A percentile compares a stretch with the other conserved stretches of the same genome.
Evolutionary conservation across 2,888 invertebrate genomes (phyloP).

Genomic region (Cetonia aurata): DNA sequence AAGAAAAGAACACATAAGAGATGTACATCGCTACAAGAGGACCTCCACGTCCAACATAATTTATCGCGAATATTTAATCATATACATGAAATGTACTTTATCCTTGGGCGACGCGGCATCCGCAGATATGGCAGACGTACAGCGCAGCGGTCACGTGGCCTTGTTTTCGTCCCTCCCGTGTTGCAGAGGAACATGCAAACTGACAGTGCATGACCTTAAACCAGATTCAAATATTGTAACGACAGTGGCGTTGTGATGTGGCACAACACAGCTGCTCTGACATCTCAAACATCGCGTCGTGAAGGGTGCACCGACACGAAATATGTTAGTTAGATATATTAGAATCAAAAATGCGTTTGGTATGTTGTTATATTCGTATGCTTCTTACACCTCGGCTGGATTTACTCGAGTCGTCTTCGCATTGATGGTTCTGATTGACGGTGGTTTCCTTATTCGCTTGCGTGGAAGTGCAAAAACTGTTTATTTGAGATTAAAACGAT

Average conservation of each 20-base stretch:
- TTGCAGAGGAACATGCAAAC: conserved; percentile 20
- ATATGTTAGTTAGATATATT: conserved; percentile 1
- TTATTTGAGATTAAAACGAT: too few species aligned
- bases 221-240: conserved; percentile 26
- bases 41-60: conserved; percentile 29
- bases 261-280: conserved; percentile 26
- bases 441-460: too few species aligned
- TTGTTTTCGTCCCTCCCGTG: conserved; percentile 25
- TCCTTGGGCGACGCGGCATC: neutral
- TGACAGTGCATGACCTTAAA: conserved; percentile 40
- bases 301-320: conserved; percentile 5
- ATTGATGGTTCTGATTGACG: too few species aligned
- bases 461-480: too few species aligned
- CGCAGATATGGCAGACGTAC: conserved; percentile 1
- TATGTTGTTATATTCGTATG: too few species aligned
- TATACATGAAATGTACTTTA: conserved; percentile 34
- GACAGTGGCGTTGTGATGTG: conserved; percentile 6
- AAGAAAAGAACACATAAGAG: conserved; percentile 16
- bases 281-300: conserved; percentile 11
- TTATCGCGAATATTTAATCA: conserved; percentile 41
- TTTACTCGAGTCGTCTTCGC: too few species aligned
- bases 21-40: conserved; percentile 27
- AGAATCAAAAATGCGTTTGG: too few species aligned
- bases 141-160: conserved; percentile 23
- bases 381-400: too few species aligned